Conservation (phyloP, 2,888 invertebrate genomes). For the Lasioglossum calceatum region DNA sequence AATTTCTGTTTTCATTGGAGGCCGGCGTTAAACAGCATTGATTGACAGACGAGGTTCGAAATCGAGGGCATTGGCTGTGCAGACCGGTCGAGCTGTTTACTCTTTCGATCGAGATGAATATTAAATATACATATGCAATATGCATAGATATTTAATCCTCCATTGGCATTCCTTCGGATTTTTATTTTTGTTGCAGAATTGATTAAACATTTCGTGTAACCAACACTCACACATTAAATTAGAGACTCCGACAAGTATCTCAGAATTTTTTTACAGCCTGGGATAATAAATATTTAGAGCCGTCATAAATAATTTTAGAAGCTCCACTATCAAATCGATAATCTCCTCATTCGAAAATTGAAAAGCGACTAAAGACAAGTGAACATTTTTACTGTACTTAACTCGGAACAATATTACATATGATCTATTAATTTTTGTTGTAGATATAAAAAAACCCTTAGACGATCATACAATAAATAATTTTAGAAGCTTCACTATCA, state of each 20-base stretch:
- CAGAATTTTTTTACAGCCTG: neutral
- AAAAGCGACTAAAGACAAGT: neutral
- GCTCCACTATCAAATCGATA: neutral
- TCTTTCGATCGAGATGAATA: neutral
- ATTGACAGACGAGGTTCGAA: neutral
- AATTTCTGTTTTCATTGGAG: neutral
- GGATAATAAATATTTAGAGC: neutral
- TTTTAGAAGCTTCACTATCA: too few relatives aligned
- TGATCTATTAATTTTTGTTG: neutral
- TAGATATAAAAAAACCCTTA: neutral
- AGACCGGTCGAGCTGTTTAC: neutral
- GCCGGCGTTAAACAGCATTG: neutral
- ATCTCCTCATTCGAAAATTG: neutral
- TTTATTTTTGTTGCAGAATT: neutral
- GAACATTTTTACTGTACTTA: neutral
- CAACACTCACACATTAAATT: too few relatives aligned
- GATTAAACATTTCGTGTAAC: neutral
- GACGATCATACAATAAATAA: neutral
- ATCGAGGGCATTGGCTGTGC: neutral
- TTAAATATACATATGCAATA: neutral
- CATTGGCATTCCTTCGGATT: neutral
- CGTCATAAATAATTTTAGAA: neutral
- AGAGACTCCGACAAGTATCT: neutral
- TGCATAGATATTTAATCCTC: neutral
- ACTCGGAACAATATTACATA: neutral